phyloP scores from a whole-genome alignment of 1,140 invertebrate genomes.

The Halictus rubicundus region DNA sequence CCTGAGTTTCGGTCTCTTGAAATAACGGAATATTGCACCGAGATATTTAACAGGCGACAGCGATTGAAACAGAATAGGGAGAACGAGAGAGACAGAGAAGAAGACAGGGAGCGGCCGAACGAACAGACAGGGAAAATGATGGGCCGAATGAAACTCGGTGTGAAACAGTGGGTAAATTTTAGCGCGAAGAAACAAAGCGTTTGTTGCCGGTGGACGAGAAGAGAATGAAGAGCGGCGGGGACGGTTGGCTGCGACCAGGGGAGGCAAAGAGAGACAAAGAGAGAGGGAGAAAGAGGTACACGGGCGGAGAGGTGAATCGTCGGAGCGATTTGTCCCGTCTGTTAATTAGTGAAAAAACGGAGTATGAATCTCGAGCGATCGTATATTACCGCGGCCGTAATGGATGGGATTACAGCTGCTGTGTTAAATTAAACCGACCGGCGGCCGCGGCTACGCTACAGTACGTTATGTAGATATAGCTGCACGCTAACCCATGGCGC shows the following conservation, averaged over 20 bases:
- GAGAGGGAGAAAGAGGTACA: slow-evolving; percentile 15
- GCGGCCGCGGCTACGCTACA: slow-evolving; percentile 75
- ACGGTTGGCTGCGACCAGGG: too few species aligned
- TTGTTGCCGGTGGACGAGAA: slow-evolving; percentile 49
- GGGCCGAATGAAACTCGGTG: slow-evolving; percentile 42
- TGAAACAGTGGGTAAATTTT: slow-evolving; percentile 59
- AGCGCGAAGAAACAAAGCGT: slow-evolving; percentile 56
- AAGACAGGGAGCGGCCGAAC: slow-evolving; percentile 3
- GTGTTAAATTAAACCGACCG: slow-evolving; percentile 81
- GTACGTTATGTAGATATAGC: slow-evolving; percentile 76
- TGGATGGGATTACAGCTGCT: slow-evolving; percentile 82
- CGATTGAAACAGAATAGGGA: too few species aligned
- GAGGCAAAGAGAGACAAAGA: background rate
- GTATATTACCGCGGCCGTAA: slow-evolving; percentile 81
- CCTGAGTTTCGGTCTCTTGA: background rate
- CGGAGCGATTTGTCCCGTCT: slow-evolving; percentile 81
- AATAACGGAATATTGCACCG: slow-evolving; percentile 17
- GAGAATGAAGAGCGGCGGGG: slow-evolving; percentile 60
- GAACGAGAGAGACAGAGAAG: background rate
- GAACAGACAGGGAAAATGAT: slow-evolving; percentile 23
- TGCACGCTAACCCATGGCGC: slow-evolving; percentile 66
- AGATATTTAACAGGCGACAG: background rate
- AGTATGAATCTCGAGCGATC: slow-evolving; percentile 82
- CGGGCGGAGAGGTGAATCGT: slow-evolving; percentile 66
- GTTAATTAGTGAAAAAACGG: slow-evolving; percentile 82